Conservation (phyloP, 2,888 invertebrate genomes). For the Cosmia pyralina region DNA sequence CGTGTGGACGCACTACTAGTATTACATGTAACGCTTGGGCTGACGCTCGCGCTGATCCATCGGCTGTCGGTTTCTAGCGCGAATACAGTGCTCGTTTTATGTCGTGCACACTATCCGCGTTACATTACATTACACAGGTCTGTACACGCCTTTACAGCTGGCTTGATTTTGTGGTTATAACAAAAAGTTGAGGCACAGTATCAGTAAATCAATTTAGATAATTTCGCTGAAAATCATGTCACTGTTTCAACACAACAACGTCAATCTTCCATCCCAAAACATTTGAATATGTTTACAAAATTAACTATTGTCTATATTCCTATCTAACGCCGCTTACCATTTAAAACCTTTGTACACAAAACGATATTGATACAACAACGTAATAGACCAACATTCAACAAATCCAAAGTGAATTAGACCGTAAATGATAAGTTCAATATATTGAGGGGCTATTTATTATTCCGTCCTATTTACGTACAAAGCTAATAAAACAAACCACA, state of each 20-base stretch:
- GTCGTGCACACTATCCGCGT: no score
- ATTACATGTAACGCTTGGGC: no score
- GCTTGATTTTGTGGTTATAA: background rate
- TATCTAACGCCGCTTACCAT: constrained; percentile 29
- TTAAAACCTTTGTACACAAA: constrained; percentile 42
- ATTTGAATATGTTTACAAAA: constrained; percentile 52
- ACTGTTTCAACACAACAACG: constrained; percentile 30
- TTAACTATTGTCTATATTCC: constrained; percentile 49
- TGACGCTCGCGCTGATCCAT: no score
- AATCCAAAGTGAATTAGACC: constrained; percentile 50
- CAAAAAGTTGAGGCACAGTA: background rate
- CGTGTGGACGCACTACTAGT: no score
- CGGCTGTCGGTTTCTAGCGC: no score
- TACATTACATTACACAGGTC: no score
- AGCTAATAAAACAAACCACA: constrained; percentile 65
- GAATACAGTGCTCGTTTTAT: no score
- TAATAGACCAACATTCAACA: constrained; percentile 45
- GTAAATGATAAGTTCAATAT: constrained; percentile 56
- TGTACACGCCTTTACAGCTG: background rate
- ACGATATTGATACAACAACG: constrained; percentile 47
- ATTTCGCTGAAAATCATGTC: constrained; percentile 8
- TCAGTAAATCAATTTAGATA: background rate
- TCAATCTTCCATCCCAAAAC: constrained; percentile 37
- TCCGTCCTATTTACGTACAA: constrained; percentile 57
- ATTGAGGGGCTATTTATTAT: constrained; percentile 59